Evolutionary conservation across 2,113 vertebrate genomes (phyloP).

Genomic region (Theropithecus gelada): DNA sequence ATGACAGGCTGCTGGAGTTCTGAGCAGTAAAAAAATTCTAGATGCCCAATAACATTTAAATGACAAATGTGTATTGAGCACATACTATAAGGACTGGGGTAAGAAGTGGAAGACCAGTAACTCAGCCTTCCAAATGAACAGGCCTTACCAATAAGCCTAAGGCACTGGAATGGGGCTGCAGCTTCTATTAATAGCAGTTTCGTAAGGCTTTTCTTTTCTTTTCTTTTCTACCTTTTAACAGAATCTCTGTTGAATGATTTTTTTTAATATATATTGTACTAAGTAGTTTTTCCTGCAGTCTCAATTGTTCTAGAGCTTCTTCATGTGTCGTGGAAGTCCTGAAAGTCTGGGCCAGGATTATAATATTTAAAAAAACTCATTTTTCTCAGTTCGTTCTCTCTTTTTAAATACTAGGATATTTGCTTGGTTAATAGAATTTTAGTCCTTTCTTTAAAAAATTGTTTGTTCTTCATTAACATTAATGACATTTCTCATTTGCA

Average conservation of each 20-base stretch:
- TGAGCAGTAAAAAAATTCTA: not conserved
- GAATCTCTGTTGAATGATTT: no score
- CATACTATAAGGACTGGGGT: not conserved
- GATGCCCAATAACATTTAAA: not conserved
- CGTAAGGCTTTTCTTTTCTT: no score
- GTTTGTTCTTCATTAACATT: conserved; percentile 49
- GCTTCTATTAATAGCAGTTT: not conserved
- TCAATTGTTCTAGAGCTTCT: conserved; percentile 13
- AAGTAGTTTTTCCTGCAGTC: conserved; percentile 12
- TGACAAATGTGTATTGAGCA: not conserved
- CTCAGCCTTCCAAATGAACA: not conserved
- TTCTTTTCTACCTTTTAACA: no score
- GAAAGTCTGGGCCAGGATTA: not conserved
- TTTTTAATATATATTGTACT: not conserved
- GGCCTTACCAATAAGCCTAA: not conserved
- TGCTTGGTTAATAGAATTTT: conserved; percentile 18
- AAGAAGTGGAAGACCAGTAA: not conserved
- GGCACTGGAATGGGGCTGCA: not conserved
- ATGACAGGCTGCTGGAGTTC: not conserved
- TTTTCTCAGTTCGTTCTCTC: not conserved
- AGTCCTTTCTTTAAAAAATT: conserved; percentile 6
- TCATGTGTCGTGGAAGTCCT: not conserved
- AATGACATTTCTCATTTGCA: conserved; percentile 43
- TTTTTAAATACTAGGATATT: not conserved
- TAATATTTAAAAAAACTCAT: not conserved